Evolutionary conservation across 2,888 invertebrate genomes (phyloP).

Genomic region (Eulithis testata): DNA sequence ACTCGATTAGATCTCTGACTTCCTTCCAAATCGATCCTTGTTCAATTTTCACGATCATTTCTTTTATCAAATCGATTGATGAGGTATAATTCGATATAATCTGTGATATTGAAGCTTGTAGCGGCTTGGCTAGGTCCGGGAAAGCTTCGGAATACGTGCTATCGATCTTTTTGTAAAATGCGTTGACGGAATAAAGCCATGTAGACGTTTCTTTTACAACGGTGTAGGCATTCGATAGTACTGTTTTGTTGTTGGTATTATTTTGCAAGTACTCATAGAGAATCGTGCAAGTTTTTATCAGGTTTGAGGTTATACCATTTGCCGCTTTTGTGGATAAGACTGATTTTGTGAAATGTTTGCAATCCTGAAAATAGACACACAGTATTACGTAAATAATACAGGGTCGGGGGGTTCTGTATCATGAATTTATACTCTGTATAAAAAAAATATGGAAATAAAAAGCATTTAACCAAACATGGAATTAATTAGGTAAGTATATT

Average conservation of each 20-base stretch:
- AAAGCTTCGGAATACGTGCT: slow-evolving; percentile 86
- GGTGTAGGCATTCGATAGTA: slow-evolving; percentile 54
- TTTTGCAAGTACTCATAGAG: slow-evolving; percentile 51
- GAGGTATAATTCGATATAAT: slow-evolving; percentile 86
- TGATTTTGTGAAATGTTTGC: slow-evolving; percentile 76
- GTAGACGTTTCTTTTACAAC: slow-evolving; percentile 73
- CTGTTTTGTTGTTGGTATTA: slow-evolving; percentile 43
- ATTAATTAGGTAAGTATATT: too few species aligned
- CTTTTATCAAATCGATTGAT: slow-evolving; percentile 81
- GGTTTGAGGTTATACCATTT: slow-evolving; percentile 53
- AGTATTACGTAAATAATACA: too few species aligned
- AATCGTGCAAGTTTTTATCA: slow-evolving; percentile 52
- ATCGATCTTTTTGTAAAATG: slow-evolving; percentile 84
- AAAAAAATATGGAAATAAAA: too few species aligned
- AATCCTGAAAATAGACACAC: slow-evolving; percentile 65
- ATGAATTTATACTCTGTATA: too few species aligned
- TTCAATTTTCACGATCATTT: slow-evolving; percentile 67
- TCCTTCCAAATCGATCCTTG: slow-evolving; percentile 58
- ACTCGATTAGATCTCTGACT: slow-evolving; percentile 79
- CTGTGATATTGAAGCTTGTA: slow-evolving; percentile 88
- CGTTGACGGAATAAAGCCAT: slow-evolving; percentile 82
- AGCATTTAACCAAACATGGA: too few species aligned
- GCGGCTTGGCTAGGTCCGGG: slow-evolving; percentile 90
- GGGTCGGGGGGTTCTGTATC: too few species aligned
- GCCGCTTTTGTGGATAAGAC: slow-evolving; percentile 64